Evolutionary conservation across 1,140 invertebrate species (phyloP), one percentile per base, ranked within the genome.

Genomic region (Drosophila pseudoananassae): DNA sequence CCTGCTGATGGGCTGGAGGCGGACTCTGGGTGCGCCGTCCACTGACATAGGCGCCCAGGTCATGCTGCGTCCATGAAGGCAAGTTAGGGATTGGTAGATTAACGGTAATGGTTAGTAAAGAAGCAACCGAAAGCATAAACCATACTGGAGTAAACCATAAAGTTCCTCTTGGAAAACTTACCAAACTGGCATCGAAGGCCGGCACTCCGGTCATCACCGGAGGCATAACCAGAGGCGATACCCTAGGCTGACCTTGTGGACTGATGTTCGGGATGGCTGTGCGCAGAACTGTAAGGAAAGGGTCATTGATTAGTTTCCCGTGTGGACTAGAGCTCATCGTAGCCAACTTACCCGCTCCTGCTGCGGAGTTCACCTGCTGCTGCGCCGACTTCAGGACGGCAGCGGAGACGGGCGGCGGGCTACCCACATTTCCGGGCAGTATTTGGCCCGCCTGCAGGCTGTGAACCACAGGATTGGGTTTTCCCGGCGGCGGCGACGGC

Each of bases 1-100:
- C 94, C 92, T 96, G 96, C 93, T 85, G 82, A 92, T 96, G 95
- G 73, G 96, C 96, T 78, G 96, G 95, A 85, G 95, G 95, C 77
- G 96, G 95, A 92, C 95, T 96, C 93, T 95, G 94, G 57, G 93
- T 91, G 31, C 77, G 65, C 56, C 81, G 59, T 33, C 80, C 78
- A 85, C 91, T 92, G 29, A 82, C 76, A 91, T 92, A 92, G 31
- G 88, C 83, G 78, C 91, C 90, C 77, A 92, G 78, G 53, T 93
- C 93, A 91, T 93, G 92, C 93, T 93, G 92, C 91, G 76, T 92
- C 87, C 91, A 74, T 52, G 57, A 54, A 33, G 36, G 49, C 33
- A 77, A 27, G 60, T 57, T 33, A 15, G 7, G 7, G 43, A 43
- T 40, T 7, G 43, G 49, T 45, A 46, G 36, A 17, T 52, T 17